Base-by-base conservation (phyloP, 92 coral and sea anemone species). In the Bergia puertoricense region DNA sequence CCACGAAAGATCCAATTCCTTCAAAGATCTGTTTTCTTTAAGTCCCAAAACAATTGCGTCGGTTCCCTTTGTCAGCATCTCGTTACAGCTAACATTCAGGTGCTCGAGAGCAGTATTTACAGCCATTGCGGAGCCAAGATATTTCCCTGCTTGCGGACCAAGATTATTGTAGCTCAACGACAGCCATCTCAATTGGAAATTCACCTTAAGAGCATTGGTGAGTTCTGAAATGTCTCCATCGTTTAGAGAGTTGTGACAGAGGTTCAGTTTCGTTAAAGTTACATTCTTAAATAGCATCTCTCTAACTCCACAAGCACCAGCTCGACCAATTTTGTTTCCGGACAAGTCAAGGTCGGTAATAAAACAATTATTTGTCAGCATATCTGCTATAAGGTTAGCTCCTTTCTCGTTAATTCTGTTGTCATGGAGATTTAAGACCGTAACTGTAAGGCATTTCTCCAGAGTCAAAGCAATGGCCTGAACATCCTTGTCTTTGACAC, bases 31-130 rank as follows among this genome's bases (percentile, higher is more conserved):
- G 75, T 82, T 86, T 41, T 80, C 88, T 81, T 82, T 86, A 6
- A 86, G 77, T 6, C 94, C 96, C 59, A 57, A 72, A 50, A 86
- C 38, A 67, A 91, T 22, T 41, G 73, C 90, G 38, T 65, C 75
- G 13, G 91, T 88, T 9, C 96, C 96, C 85, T 79, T 85, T 44
- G 82, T 40, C 42, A 91, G 80, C 23, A 93, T 91, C 5, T 86
- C 85, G 37, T 93, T 93, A 94, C 96, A 93, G 81, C 96, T 89
- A 43, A 91, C 46, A 69, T 93, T 91, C 44, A 93, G 85, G n/a
- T 48, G 30, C 78, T 93, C 93, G 15, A 93, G 82, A 41, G 82
- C 86, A 39, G 83, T 84, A 48, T 93, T 93, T 0, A 43, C 57
- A 11, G 87, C 73, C 48, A 93, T 48, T 44, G 82, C 82, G 9